Evolutionary conservation across 2,888 invertebrate genomes (phyloP).

Genomic region (Eustalomyia histrio): DNA sequence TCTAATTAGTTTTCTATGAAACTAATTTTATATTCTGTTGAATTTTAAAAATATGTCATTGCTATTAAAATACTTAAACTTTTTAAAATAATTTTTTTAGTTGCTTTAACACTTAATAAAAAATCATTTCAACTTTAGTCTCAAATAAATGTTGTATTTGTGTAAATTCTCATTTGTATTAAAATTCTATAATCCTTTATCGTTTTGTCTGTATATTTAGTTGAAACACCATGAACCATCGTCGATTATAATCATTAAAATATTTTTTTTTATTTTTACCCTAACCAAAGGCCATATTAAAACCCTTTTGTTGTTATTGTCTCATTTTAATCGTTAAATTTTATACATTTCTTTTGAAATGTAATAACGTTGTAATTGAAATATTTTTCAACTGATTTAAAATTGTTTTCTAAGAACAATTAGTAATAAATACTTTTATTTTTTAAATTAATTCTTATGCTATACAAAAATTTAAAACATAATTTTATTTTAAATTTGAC

Average conservation of each 20-base stretch:
- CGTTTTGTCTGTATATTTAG: slow-evolving; percentile 6
- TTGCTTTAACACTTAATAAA: too few relatives aligned
- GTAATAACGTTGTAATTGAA: background rate
- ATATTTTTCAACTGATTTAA: background rate
- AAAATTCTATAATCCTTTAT: background rate
- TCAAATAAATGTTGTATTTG: background rate
- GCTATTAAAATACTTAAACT: too few relatives aligned
- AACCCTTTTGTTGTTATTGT: background rate
- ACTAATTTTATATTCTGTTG: too few relatives aligned
- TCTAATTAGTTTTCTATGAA: too few relatives aligned
- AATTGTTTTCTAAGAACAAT: background rate
- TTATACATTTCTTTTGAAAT: background rate
- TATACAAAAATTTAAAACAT: too few relatives aligned
- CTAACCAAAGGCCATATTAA: slow-evolving; percentile 10
- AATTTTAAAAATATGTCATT: too few relatives aligned
- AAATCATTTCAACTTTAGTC: too few relatives aligned
- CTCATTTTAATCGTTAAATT: slow-evolving; percentile 7
- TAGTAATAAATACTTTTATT: background rate
- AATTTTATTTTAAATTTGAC: too few relatives aligned
- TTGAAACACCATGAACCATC: slow-evolving; percentile 14
- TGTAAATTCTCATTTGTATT: background rate
- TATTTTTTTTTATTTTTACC: slow-evolving; percentile 1
- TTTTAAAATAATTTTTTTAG: too few relatives aligned
- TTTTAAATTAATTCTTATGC: background rate
- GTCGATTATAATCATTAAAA: slow-evolving; percentile 62